Evolutionary conservation across 2,113 vertebrate genomes (phyloP), one percentile per base, ranked within the genome.

Genomic region (Prunella fulvescens): DNA sequence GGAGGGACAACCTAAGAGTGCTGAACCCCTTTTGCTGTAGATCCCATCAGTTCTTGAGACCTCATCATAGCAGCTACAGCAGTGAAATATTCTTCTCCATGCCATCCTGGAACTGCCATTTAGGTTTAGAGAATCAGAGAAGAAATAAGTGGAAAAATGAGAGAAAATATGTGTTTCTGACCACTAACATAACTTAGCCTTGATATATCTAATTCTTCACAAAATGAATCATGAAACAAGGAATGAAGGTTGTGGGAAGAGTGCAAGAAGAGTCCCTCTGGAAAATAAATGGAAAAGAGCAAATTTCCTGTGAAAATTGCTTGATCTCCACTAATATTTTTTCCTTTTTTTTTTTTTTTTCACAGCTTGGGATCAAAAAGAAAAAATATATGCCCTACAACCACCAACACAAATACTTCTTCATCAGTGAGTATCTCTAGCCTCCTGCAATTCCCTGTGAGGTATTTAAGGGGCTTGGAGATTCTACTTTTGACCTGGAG

Each of bases 351-450:
- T 11, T 18, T 12, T 73, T 24, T 37, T 58, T 54, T 64, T 50
- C 20, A 61, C 93, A 98, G 98, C 98, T 98, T 53, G 98, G 98
- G 42, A 97, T 97, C 53, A 97, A 98, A 89, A 98, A 98, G 97
- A 98, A 96, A 62, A 98, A 98, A 77, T 98, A 98, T 70, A 98
- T 98, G 98, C 98, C 98, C 2, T 98, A 98, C 92, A 98, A 98
- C 28, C 97, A 98, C 81, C 98, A 98, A 48, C 98, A 98, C 96
- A 98, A 98, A 44, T 98, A 98, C 79, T 98, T 98, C 93, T 97
- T 97, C 54, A 84, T 98, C 92, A 97, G 98, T 98, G 96, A 98
- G 98, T 98, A 93, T 91, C 72, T 29, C 16, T 4, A 2, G 33
- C 33, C 51, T 70, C 72, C 23, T 69, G 40, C 53, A 28, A 26